Evolutionary conservation across 2,113 vertebrate species (phyloP).

Genomic region (Calyptomena viridis): DNA sequence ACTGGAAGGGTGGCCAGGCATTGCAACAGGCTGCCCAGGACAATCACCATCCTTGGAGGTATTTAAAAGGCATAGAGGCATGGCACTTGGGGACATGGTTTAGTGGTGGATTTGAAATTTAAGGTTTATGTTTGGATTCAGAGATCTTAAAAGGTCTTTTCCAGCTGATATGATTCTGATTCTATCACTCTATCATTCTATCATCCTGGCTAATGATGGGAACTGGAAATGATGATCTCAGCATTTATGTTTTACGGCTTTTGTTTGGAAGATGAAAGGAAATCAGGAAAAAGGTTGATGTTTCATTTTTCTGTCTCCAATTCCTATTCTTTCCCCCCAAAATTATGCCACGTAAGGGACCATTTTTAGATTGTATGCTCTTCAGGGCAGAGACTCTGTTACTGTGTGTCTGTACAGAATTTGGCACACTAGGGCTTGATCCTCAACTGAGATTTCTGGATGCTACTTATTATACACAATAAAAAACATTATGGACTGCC

Average conservation of each 20-base stretch:
- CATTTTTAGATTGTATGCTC: conserved; percentile 19
- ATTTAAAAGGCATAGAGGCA: rapidly evolving
- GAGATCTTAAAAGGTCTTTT: not conserved
- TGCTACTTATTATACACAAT: conserved; percentile 32
- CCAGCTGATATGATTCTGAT: not conserved
- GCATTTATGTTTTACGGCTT: not conserved
- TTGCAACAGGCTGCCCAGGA: not conserved
- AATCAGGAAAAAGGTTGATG: not conserved
- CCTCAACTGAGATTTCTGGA: conserved; percentile 18
- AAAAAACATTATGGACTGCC: conserved; percentile 1
- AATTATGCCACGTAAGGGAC: not conserved
- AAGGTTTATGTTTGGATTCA: not conserved
- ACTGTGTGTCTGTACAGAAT: not conserved
- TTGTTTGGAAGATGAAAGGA: not conserved
- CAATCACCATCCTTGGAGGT: not conserved
- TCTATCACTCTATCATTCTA: not conserved
- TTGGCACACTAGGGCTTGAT: not conserved
- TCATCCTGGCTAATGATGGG: not conserved
- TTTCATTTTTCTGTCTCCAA: not conserved
- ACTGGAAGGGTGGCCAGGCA: not conserved
- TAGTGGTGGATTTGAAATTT: not conserved
- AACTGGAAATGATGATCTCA: not conserved
- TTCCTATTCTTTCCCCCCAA: not conserved
- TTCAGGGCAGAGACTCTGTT: not conserved
- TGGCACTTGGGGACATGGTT: not conserved